Evolutionary conservation across 1,140 invertebrate genomes (phyloP).

Genomic region (Colletes latitarsis): DNA sequence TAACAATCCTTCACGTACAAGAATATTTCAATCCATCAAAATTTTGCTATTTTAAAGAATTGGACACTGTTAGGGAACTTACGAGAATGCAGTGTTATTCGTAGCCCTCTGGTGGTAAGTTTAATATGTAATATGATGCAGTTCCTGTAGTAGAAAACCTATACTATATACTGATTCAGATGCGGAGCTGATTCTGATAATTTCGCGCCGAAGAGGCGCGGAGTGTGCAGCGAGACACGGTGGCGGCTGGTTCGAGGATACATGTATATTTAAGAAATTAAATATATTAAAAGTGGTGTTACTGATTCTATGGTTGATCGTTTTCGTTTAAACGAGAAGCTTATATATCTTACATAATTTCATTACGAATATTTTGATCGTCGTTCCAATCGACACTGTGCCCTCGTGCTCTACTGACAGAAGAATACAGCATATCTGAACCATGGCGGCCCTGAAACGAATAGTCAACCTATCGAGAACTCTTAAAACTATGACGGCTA

Average conservation of each 20-base stretch:
- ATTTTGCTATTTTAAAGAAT: too few relatives aligned
- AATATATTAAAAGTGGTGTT: not conserved
- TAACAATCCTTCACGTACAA: too few relatives aligned
- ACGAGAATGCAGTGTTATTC: not conserved
- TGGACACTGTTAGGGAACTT: not conserved
- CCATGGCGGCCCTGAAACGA: conserved; percentile 73
- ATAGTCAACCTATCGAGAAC: conserved; percentile 69
- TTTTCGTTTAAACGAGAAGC: not conserved
- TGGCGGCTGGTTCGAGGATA: conserved; percentile 38
- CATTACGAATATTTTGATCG: not conserved
- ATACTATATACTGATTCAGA: not conserved
- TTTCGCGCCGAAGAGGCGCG: conserved; percentile 36
- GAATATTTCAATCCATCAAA: too few relatives aligned
- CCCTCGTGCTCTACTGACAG: conserved; percentile 2
- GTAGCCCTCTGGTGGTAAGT: not conserved
- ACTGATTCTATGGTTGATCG: not conserved
- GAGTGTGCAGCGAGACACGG: conserved; percentile 31
- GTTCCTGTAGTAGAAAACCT: not conserved
- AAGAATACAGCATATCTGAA: conserved; percentile 41
- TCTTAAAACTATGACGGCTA: conserved; percentile 58
- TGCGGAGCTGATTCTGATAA: conserved; percentile 6
- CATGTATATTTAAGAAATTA: not conserved
- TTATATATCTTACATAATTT: not conserved
- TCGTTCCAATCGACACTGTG: conserved; percentile 37
- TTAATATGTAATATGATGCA: not conserved